Conservation (phyloP, 64 coral and sea anemone genomes). For the Porites lutea region DNA sequence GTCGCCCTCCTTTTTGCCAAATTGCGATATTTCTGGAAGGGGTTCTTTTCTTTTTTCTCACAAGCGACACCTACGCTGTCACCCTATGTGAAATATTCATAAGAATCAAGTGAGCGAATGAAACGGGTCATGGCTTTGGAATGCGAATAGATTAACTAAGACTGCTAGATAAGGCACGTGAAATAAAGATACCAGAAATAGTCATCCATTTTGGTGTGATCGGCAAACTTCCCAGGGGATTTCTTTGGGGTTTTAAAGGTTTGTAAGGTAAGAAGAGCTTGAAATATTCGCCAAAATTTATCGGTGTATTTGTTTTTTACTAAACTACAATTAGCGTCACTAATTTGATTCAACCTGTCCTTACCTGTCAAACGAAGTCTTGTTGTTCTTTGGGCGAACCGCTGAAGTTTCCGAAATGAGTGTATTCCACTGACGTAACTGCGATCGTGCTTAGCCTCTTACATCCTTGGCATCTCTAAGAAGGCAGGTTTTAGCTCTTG, state of each 20-base stretch:
- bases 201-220: conserved; percentile 4
- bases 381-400: conserved; percentile 42
- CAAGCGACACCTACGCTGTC: background rate
- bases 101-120: conserved; percentile 31
- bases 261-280: background rate
- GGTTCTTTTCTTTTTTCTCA: background rate
- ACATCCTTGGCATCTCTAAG: background rate
- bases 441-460: conserved; percentile 24
- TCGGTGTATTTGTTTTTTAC: background rate
- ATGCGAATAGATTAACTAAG: conserved; percentile 46
- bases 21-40: background rate
- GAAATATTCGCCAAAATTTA: background rate
- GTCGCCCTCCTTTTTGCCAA: too few relatives aligned
- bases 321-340: background rate
- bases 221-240: background rate
- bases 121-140: conserved; percentile 46
- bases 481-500: conserved; percentile 20
- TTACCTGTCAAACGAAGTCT: conserved; percentile 20
- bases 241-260: conserved; percentile 25
- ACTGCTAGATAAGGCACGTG: conserved; percentile 47
- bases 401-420: background rate
- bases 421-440: conserved; percentile 49
- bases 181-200: conserved; percentile 25
- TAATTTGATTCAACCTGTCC: conserved; percentile 18
- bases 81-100: conserved; percentile 42